Evolutionary conservation across 2,888 invertebrate genomes (phyloP), one percentile per base, ranked within the genome.

Genomic region (Temnothorax rugatulus): DNA sequence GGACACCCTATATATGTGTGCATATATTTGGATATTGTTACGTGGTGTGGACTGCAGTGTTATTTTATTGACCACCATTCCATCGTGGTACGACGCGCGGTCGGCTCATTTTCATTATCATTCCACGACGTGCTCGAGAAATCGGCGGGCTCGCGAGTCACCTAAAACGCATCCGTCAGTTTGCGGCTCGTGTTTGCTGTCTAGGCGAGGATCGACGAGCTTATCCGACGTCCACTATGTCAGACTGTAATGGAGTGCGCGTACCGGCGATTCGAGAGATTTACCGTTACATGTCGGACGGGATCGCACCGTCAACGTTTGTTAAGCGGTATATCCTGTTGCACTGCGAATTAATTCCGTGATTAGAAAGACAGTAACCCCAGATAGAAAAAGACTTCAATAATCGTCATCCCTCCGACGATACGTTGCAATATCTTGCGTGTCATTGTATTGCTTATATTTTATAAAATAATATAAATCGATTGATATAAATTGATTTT

Each of bases 21-120:
- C 83, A 83, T 86, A 89, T 90, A 90, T 90, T 91, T 88, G 85
- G 84, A 86, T 91, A 91, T 91, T 90, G 89, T 89, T 91, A 91
- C 90, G 89, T 90, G 90, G 85, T 91, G 89, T 91, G 89, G 90
- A 91, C 84, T 90, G 91, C 90, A 87, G 87, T 90, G 89, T 90
- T 90, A 88, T 86, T 87, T 88, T 84, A 88, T 89, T 87, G 85
- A 88, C 61, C 52, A 59, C 1, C 86, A 85, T 83, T 89, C 38
- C 85, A 86, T 85, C 85, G 85, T 84, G 83, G 84, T 87, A 84
- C 85, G 86, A 59, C 54, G 85, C 86, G 84, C 86, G 86, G 85
- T 84, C 89, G 88, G 84, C 84, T 86, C 85, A 86, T 87, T 90
- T 87, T 87, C 86, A 84, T 86, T 86, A 82, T 88, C 79, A 77